Evolutionary conservation across 2,113 vertebrate species (phyloP), one percentile per base, ranked within the genome.

Genomic region (Oryzias melastigma): DNA sequence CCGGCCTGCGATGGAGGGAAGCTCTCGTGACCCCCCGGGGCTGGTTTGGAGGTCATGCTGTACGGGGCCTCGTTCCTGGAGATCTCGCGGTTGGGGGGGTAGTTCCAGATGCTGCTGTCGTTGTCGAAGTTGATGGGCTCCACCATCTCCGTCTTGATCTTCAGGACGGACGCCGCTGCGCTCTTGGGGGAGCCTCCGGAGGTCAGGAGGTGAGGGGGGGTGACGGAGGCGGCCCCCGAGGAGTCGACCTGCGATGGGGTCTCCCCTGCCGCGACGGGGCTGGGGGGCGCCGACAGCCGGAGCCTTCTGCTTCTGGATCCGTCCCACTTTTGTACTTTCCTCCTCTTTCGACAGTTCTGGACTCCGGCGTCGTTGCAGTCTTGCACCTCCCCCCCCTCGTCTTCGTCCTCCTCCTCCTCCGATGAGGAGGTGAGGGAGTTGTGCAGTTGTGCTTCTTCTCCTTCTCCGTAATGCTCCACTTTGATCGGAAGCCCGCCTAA

Each of bases 51-150:
- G 81, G 96, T 98, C 97, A 99, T 99, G 90, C 97, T 99, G 89
- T 95, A 99, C 45, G 96, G 96, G 3, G 96, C 95, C 91, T 99
- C 96, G 41, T 98, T 98, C 66, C 97, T 92, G 87, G 95, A 98
- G 77, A 99, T 99, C 93, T 99, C 97, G 54, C 97, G 81, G 91
- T 99, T 99, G 80, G 97, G 97, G 2, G 97, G 97, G 84, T 93
- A 99, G 93, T 99, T 98, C 97, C 97, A 99, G 92, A 99, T 98
- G 92, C 97, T 99, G 91, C 96, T 99, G 92, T 98, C 96, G 2
- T 98, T 98, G 93, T 99, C 97, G 69, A 99, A 99, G 92, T 98
- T 98, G 87, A 99, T 96, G 72, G 97, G 96, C 75, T 99, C 97
- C 6, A 95, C 89, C 90, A 98, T 98, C 91, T 99, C 97, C 7